A percentile compares a stretch with the other conserved stretches of the same genome.
Evolutionary conservation across 2,113 vertebrate species (phyloP).

Genomic region (Neomonachus schauinslandi): DNA sequence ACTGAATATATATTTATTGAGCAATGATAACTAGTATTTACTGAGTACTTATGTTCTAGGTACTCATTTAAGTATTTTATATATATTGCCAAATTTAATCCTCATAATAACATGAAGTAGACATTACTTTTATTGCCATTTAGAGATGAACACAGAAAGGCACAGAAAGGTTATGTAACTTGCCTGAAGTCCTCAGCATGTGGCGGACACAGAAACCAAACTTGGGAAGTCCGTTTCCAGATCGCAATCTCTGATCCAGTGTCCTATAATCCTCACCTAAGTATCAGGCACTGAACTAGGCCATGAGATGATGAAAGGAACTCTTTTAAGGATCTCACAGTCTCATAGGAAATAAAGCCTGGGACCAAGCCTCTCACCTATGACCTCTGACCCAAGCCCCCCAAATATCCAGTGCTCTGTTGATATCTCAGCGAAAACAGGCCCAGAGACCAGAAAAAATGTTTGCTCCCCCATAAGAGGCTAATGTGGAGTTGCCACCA

Average conservation of each 20-base stretch:
- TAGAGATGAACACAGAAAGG: background rate
- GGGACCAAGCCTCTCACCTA: background rate
- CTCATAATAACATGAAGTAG: background rate
- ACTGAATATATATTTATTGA: background rate
- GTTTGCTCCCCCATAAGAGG: background rate
- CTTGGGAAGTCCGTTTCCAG: background rate
- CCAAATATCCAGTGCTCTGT: background rate
- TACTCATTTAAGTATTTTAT: background rate
- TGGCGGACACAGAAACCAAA: slow-evolving; percentile 19
- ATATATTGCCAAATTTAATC: background rate
- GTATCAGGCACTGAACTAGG: background rate
- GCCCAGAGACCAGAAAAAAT: background rate
- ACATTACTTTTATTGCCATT: background rate
- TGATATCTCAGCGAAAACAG: background rate
- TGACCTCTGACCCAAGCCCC: background rate
- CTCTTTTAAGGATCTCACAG: background rate
- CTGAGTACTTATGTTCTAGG: background rate
- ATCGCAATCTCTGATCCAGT: background rate
- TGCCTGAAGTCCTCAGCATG: background rate
- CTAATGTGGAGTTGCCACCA: background rate
- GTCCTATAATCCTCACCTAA: background rate
- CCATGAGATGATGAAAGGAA: background rate
- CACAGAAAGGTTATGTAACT: background rate
- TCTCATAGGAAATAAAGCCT: background rate
- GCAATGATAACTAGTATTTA: background rate